Evolutionary conservation across 1,140 invertebrate species (phyloP).

Genomic region (Aphaenogaster ashmeadi): DNA sequence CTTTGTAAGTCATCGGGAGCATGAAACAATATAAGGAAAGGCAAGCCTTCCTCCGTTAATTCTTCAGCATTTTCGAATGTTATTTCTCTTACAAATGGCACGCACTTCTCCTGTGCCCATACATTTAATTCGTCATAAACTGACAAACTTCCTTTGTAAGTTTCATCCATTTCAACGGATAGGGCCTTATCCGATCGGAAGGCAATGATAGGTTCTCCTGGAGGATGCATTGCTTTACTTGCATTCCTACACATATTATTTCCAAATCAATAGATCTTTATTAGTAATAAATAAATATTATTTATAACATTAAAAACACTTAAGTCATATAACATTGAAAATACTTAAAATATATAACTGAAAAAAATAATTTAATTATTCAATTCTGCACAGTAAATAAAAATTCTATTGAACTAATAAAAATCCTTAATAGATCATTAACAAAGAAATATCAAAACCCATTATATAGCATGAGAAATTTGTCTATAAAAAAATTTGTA

Average conservation of each 20-base stretch:
- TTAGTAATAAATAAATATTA: background rate
- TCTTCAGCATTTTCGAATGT: slow-evolving; percentile 99
- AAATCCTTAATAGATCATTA: background rate
- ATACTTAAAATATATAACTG: background rate
- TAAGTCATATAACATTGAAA: background rate
- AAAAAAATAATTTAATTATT: background rate
- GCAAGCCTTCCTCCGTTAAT: slow-evolving; percentile 99
- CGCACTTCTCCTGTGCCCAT: slow-evolving; percentile 97
- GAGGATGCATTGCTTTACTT: slow-evolving; percentile 93
- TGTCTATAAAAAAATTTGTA: background rate
- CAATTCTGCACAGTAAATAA: background rate
- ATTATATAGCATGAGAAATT: background rate
- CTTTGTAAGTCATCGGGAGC: slow-evolving; percentile 94
- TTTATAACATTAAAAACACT: too few relatives aligned
- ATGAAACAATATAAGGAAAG: slow-evolving; percentile 99
- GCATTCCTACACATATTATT: slow-evolving; percentile 83
- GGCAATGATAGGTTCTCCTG: slow-evolving; percentile 92
- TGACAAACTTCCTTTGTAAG: slow-evolving; percentile 90
- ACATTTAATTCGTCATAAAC: slow-evolving; percentile 93
- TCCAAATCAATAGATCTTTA: background rate
- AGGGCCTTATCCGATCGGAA: slow-evolving; percentile 93
- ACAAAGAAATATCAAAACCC: background rate
- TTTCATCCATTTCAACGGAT: slow-evolving; percentile 94
- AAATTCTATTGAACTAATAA: background rate
- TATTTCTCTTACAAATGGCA: slow-evolving; percentile 96